Percentiles rank a stretch among this genome's conserved stretches.
phyloP scores from a whole-genome alignment of 1,140 invertebrate genomes.

The Leptinotarsa undecemlineata region DNA sequence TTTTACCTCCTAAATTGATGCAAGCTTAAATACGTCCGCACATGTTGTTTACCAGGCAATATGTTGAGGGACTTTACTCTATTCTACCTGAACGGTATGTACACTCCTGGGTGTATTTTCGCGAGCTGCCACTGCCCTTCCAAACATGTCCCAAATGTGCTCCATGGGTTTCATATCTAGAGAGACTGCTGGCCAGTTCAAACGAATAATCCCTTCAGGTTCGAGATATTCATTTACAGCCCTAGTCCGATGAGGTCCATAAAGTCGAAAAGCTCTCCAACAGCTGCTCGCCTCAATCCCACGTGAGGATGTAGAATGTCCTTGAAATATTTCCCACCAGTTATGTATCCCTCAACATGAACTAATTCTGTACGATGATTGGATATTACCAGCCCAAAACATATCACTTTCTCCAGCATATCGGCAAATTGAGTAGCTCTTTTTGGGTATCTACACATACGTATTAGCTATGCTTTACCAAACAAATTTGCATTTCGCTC shows the following conservation, averaged over 20 bases:
- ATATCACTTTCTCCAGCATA: background rate
- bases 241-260: background rate
- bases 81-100: background rate
- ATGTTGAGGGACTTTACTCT: background rate
- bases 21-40: background rate
- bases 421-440: background rate
- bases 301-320: background rate
- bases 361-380: background rate
- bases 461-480: background rate
- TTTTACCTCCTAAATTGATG: background rate
- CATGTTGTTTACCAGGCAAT: background rate
- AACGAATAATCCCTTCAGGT: background rate
- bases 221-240: background rate
- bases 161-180: background rate
- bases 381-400: background rate
- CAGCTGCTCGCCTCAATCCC: background rate
- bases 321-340: background rate
- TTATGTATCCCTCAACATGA: background rate
- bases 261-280: background rate
- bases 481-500: background rate
- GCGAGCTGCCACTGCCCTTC: background rate
- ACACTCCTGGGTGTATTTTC: background rate
- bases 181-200: background rate
- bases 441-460: background rate
- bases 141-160: background rate